Percentiles rank a stretch among this genome's conserved stretches.
Conservation (phyloP, 2,888 invertebrate species). For the Monochamus alternatus region DNA sequence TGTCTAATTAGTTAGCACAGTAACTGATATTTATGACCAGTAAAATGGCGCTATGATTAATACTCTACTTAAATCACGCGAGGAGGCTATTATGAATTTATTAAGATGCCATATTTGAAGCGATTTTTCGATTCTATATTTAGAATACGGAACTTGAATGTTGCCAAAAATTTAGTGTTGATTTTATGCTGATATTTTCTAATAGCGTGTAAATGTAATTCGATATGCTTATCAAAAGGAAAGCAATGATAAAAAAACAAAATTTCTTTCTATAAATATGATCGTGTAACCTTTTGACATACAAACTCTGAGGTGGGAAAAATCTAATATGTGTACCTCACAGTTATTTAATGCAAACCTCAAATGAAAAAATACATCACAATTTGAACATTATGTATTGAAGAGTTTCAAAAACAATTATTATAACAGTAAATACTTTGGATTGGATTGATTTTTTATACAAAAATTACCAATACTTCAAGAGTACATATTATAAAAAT, state of each 20-base stretch:
- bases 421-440: too few relatives aligned
- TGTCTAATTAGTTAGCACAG: constrained; percentile 5
- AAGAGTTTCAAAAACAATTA: too few relatives aligned
- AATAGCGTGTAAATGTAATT: constrained; percentile 18
- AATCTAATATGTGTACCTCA: too few relatives aligned
- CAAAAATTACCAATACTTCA: too few relatives aligned
- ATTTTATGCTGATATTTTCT: constrained; percentile 15
- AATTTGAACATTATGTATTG: too few relatives aligned
- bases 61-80: constrained; percentile 37
- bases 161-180: constrained; percentile 17
- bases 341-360: too few relatives aligned
- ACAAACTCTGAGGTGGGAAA: too few relatives aligned
- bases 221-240: neutral
- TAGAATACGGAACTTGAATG: constrained; percentile 21
- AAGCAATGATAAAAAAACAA: neutral
- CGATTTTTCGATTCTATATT: constrained; percentile 1
- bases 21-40: constrained; percentile 11
- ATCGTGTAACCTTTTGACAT: too few relatives aligned
- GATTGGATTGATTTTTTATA: too few relatives aligned
- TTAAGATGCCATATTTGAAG: constrained; percentile 35
- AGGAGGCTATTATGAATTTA: constrained; percentile 42
- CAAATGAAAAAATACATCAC: too few relatives aligned
- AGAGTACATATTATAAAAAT: too few relatives aligned
- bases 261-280: neutral
- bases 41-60: constrained; percentile 40